Base-by-base conservation (phyloP, 2,797 vertebrate species). In the Crax fasciolata region DNA sequence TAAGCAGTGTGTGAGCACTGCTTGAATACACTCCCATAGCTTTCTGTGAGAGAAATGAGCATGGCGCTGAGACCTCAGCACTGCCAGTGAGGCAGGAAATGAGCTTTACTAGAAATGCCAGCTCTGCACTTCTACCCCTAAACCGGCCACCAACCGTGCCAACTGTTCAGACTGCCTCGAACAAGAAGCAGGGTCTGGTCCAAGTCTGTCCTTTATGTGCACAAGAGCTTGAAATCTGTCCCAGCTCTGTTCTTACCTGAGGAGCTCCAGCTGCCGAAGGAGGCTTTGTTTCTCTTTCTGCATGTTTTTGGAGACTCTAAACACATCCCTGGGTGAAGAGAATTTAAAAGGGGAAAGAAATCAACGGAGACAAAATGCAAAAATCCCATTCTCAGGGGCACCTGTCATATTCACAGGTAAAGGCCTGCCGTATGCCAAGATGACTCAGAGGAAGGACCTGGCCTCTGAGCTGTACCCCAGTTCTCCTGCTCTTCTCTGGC, bases 201-300 rank as follows among this genome's bases (percentile, higher is more conserved):
- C 28, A 28, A 30, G 11, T 20, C 48, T 23, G 12, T 7, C 30
- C 46, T 30, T 35, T 9, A 13, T 0, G 7, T 3, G 20, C 28
- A 4, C 13, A 52, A 71, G 49, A 25, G 38, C 43, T 84, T n/a
- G 11, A 39, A 24, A 30, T 39, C 78, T 46, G 10, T 19, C 12
- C 28, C 30, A 51, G 13, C 28, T 15, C 32, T 23, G 18, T 32
- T 43, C 89, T 93, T 96, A 99, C 99, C 99, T 99, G 96, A 99
- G 98, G 13, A 99, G 98, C n/a, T 99, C 98, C 94, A 99, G 98
- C 79, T 99, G 99, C 87, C 98, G 98, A 17, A 98, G 88, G 35
- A 99, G 98, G 90, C 99, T 99, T 65, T 99, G 98, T 78, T 99
- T 99, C 96, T 99, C 99, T 89, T 99, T 99, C 97, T 99, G 99